Conservation (phyloP, 1,140 invertebrate genomes). For the Achatina immaculata region DNA sequence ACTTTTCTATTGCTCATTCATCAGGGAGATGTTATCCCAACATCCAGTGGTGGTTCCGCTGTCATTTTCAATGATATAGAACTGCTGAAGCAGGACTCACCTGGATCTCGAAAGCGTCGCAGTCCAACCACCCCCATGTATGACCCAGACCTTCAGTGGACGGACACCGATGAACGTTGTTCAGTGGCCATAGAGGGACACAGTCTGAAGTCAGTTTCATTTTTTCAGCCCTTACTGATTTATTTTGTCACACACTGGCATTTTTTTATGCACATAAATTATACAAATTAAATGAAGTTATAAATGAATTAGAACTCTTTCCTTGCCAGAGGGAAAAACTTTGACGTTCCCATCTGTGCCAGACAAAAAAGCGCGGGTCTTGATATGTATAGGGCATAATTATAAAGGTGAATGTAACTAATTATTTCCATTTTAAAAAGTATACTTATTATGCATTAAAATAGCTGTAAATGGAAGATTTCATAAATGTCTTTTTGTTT, state of each 20-base stretch:
- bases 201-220: conserved; percentile 44
- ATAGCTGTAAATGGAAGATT: too few relatives aligned
- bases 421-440: too few relatives aligned
- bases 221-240: too few relatives aligned
- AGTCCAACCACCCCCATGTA: conserved; percentile 36
- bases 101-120: conserved; percentile 69
- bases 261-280: conserved; percentile 4
- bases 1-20: not conserved
- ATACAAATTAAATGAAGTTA: not conserved
- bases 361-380: too few relatives aligned
- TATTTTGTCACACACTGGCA: not conserved
- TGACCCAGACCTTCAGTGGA: conserved; percentile 65
- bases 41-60: conserved; percentile 91
- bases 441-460: too few relatives aligned
- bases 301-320: too few relatives aligned
- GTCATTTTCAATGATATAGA: conserved; percentile 97
- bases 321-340: too few relatives aligned
- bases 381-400: too few relatives aligned
- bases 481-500: too few relatives aligned
- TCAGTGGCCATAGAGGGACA: conserved; percentile 64
- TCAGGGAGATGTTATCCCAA: conserved; percentile 90
- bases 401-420: too few relatives aligned
- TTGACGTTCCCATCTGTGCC: too few relatives aligned
- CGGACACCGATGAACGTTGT: conserved; percentile 64
- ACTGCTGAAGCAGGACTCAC: conserved; percentile 87